These are phyloP conservation scores for Drosophila neutralis DNA, from an alignment of 2,888 invertebrate species.

Conservation along the genomic window DNA sequence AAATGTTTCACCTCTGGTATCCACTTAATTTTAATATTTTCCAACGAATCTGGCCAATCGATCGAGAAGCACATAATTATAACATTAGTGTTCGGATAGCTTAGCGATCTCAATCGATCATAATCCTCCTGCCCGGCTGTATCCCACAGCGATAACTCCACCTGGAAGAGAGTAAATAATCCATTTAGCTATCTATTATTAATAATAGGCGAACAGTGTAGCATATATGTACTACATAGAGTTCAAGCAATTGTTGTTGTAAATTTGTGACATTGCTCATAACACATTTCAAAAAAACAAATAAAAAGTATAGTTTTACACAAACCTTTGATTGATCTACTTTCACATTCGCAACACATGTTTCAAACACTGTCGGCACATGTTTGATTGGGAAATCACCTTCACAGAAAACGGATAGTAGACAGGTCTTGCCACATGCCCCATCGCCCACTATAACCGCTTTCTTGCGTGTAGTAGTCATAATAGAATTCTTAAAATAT, in stretches of 20 bases:
- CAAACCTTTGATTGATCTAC: constrained; percentile 95
- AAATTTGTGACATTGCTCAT: neutral
- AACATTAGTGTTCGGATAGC: constrained; percentile 99
- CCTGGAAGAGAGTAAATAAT: constrained; percentile 82
- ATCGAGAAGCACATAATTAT: constrained; percentile 99
- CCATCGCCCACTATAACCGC: constrained; percentile 98
- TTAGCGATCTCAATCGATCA: constrained; percentile 96
- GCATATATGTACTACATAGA: no score
- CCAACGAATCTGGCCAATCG: constrained; percentile 98
- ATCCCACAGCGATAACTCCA: constrained; percentile 97
- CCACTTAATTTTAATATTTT: constrained; percentile 99
- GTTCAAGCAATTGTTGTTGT: no score
- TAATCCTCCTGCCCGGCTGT: constrained; percentile 99
- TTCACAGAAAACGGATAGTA: constrained; percentile 98
- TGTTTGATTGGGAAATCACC: constrained; percentile 99
- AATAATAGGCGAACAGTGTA: no score
- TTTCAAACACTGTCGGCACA: constrained; percentile 99
- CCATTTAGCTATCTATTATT: neutral
- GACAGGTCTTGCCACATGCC: constrained; percentile 99
- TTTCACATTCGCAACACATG: constrained; percentile 99
- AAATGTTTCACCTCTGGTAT: constrained; percentile 99
- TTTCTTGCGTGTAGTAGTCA: constrained; percentile 98
- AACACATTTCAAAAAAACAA: neutral
- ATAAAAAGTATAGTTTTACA: neutral
- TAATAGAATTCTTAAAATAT: constrained; percentile 70